Base-by-base conservation (phyloP, 2,113 vertebrate species). In the Orientallactaga bullata region DNA sequence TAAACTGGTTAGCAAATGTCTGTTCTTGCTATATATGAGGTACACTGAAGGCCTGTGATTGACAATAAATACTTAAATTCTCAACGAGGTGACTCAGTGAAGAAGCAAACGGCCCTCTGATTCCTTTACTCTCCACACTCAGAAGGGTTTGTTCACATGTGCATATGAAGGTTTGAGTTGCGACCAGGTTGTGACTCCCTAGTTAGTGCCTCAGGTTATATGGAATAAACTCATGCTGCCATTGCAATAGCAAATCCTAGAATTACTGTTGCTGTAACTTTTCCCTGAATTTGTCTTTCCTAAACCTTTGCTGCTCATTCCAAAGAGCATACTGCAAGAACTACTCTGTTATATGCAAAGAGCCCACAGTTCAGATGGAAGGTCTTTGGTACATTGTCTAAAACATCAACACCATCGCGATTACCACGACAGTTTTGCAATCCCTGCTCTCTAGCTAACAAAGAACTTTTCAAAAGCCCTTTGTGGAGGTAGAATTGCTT, bases 341-440 rank as follows among this genome's bases (percentile, higher is more conserved):
- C 69, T 90, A 83, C 90, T 60, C 32, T 80, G 37, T 97, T 95
- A 96, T 95, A 88, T 89, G 94, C 95, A 90, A 82, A 94, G 92
- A 96, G 76, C 51, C 91, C 93, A 71, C 81, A 94, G 86, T 74
- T 95, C 81, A 0, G 95, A 0, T 0, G 87, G 88, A 94, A 85
- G 68, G 39, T 95, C 96, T 94, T 88, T 91, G 86, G 21, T 86
- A 89, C 86, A 92, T 96, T 96, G 96, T 90, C 95, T 93, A 95
- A 98, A 97, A 88, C 80, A 90, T 82, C 79, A 84, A 95, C 90
- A 79, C 90, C 77, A 86, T 85, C 72, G 13, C 83, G 92, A 93
- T 92, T 95, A 94, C 63, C 95, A 88, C 78, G 95, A 95, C 95
- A 55, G 96, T 96, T 98, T 96, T 97, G 97, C 96, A 97, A 97